Evolutionary conservation across 2,113 vertebrate genomes (phyloP).

Genomic region (Ochotona princeps): DNA sequence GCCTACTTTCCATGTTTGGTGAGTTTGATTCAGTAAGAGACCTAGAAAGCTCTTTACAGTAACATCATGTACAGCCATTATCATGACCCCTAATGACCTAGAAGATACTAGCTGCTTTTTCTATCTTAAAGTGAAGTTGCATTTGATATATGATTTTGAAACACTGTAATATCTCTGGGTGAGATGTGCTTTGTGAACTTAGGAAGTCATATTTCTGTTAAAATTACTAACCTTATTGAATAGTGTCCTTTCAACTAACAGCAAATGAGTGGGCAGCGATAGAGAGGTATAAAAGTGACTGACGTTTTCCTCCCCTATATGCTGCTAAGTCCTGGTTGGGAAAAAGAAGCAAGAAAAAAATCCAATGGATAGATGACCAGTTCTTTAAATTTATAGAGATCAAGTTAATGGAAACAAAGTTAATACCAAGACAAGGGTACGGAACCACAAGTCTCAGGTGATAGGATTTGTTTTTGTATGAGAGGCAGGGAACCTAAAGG

Average conservation of each 20-base stretch:
- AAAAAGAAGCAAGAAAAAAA: background rate
- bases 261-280: background rate
- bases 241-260: slow-evolving; percentile 36
- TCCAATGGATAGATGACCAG: background rate
- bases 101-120: background rate
- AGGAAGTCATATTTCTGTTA: slow-evolving; percentile 34
- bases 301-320: background rate
- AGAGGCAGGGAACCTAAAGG: background rate
- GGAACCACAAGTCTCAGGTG: background rate
- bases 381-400: background rate
- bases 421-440: background rate
- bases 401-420: background rate
- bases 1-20: background rate
- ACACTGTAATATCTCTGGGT: background rate
- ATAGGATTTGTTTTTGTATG: background rate
- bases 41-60: background rate
- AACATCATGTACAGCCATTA: background rate
- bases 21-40: background rate
- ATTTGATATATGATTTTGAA: background rate
- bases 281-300: background rate
- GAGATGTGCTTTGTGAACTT: slow-evolving; percentile 9
- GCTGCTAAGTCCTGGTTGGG: background rate
- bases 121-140: background rate
- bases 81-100: background rate
- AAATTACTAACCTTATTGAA: background rate